These are phyloP conservation scores for Erebia palarica DNA, from an alignment of 2,888 invertebrate species.

Conservation along the genomic window DNA sequence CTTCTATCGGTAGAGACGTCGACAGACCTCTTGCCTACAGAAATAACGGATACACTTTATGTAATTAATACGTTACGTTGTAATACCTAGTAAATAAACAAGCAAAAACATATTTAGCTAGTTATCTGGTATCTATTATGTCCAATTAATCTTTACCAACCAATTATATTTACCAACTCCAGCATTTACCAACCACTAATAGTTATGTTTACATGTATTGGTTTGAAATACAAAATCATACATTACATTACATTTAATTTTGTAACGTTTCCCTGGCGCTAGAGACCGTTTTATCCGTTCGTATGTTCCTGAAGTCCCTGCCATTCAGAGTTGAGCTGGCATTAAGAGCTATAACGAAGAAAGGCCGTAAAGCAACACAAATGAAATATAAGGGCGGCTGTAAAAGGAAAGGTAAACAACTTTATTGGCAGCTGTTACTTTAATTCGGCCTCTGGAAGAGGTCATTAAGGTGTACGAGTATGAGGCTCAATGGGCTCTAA, in stretches of 20 bases:
- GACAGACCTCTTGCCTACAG: too few species aligned
- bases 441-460: constrained; percentile 37
- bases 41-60: too few species aligned
- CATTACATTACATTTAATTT: background rate
- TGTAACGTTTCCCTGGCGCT: too few species aligned
- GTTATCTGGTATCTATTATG: too few species aligned
- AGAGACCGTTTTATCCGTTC: background rate
- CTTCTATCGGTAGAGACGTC: too few species aligned
- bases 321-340: constrained; percentile 25
- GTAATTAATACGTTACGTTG: too few species aligned
- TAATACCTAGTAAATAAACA: too few species aligned
- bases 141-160: too few species aligned
- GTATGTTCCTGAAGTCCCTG: constrained; percentile 15
- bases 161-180: too few species aligned
- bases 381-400: constrained; percentile 49
- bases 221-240: background rate
- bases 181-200: too few species aligned
- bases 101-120: too few species aligned
- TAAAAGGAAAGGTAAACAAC: constrained; percentile 50
- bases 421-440: constrained; percentile 50
- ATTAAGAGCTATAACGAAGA: constrained; percentile 42
- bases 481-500: background rate
- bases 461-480: constrained; percentile 21
- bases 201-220: too few species aligned
- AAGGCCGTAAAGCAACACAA: constrained; percentile 49